Evolutionary conservation across 2,797 vertebrate species (phyloP).

Genomic region (Onychomys leucogaster): DNA sequence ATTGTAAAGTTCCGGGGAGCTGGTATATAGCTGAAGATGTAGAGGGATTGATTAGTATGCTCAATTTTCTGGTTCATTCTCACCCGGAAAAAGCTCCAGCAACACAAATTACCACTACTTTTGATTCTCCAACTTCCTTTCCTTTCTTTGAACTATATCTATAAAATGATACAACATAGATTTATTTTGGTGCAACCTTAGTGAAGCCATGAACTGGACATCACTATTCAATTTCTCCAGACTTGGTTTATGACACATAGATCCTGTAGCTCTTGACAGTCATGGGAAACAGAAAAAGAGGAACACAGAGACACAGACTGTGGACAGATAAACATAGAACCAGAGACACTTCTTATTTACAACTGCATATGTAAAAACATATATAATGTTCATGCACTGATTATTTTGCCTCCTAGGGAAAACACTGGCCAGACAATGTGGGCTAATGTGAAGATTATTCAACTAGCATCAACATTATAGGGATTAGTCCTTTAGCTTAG

Average conservation of each 20-base stretch:
- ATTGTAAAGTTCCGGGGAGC: background rate
- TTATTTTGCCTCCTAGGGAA: conserved; percentile 38
- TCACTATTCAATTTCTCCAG: conserved; percentile 28
- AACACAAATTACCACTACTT: background rate
- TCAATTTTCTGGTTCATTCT: background rate
- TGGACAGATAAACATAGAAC: conserved; percentile 72
- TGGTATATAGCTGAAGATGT: background rate
- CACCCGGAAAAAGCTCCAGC: background rate
- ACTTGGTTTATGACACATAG: conserved; percentile 1
- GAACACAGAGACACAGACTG: conserved; percentile 74
- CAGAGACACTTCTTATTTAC: conserved; percentile 53
- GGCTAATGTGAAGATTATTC: background rate
- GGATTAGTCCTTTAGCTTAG: background rate
- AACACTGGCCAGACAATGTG: background rate
- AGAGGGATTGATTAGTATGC: background rate
- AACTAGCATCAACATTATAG: background rate
- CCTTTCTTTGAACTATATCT: background rate
- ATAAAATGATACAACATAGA: background rate
- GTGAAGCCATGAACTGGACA: conserved; percentile 6
- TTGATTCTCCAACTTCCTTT: background rate
- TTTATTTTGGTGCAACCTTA: conserved; percentile 41
- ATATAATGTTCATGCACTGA: background rate
- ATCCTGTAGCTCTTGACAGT: conserved; percentile 16
- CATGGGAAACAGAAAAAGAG: conserved; percentile 74
- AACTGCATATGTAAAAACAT: background rate